These are phyloP conservation scores for Bos taurus DNA, from an alignment of 2,113 vertebrate genomes.

Conservation along the genomic window DNA sequence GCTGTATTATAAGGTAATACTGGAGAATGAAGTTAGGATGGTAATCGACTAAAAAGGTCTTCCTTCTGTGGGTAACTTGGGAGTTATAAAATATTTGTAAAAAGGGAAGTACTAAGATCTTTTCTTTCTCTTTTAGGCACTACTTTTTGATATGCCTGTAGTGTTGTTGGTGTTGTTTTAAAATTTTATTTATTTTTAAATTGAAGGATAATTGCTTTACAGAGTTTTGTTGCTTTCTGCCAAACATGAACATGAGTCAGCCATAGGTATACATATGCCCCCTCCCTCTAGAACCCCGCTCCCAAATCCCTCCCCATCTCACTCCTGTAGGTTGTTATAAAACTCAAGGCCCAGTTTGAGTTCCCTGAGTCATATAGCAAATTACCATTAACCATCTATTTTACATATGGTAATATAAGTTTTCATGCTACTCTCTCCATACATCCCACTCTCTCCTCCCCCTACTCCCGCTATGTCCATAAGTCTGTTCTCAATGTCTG, in stretches of 20 bases:
- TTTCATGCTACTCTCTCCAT: not conserved
- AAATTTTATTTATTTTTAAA: not conserved
- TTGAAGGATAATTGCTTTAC: not conserved
- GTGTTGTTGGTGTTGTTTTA: not conserved
- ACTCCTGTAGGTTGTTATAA: not conserved
- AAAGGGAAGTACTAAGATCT: not conserved
- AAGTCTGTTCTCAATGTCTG: not conserved
- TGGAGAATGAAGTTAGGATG: not conserved
- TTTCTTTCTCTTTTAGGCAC: not conserved
- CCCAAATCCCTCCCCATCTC: not conserved
- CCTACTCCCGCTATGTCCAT: rapidly evolving
- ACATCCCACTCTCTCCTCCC: not conserved
- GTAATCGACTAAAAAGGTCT: not conserved
- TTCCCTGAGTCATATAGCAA: not conserved
- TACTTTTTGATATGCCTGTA: not conserved
- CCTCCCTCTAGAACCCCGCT: not conserved
- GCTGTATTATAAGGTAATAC: not conserved
- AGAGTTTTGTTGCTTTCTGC: not conserved
- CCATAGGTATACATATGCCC: not conserved
- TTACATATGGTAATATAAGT: not conserved
- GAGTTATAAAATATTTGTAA: not conserved
- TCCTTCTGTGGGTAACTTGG: not conserved
- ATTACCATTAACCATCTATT: not conserved
- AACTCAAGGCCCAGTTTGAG: not conserved
- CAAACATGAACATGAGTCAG: not conserved